A percentile compares a stretch with the other conserved stretches of the same genome.
phyloP scores from a whole-genome alignment of 2,113 vertebrate species.

The Chaenocephalus aceratus region DNA sequence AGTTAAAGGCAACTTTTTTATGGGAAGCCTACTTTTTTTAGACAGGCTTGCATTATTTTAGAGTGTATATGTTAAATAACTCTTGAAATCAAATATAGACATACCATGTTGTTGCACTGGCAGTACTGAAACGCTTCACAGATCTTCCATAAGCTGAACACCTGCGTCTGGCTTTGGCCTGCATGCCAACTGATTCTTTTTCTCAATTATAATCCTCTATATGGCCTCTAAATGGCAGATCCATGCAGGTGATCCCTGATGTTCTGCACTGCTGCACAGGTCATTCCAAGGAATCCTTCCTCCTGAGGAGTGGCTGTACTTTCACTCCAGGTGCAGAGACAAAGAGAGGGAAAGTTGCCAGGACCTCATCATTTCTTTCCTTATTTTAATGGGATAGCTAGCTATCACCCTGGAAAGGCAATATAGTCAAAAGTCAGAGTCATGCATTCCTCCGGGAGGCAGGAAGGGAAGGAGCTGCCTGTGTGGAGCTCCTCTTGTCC shows the following conservation, averaged over 20 bases:
- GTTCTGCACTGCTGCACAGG: constrained; percentile 49
- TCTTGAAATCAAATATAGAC: neutral
- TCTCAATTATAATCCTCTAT: neutral
- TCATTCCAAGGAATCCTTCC: constrained; percentile 39
- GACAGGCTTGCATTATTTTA: neutral
- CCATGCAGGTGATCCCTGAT: constrained; percentile 43
- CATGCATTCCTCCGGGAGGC: constrained; percentile 54
- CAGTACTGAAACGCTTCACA: neutral
- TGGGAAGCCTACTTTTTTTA: neutral
- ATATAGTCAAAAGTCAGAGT: constrained; percentile 29
- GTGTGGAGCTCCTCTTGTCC: constrained; percentile 46
- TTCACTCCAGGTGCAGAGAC: constrained; percentile 65
- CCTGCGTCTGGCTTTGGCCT: constrained; percentile 15
- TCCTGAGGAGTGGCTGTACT: constrained; percentile 31
- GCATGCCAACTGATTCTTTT: constrained; percentile 5
- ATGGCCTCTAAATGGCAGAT: constrained; percentile 26
- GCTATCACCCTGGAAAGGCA: constrained; percentile 26
- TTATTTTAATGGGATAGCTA: constrained; percentile 9
- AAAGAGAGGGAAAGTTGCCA: constrained; percentile 51
- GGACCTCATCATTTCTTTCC: neutral
- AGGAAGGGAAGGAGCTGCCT: constrained; percentile 44
- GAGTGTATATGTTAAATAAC: neutral
- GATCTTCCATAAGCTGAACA: constrained; percentile 10
- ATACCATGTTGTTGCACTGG: neutral
- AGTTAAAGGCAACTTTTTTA: neutral